Evolutionary conservation across 2,797 vertebrate species (phyloP).

Genomic region (Chelmon rostratus): DNA sequence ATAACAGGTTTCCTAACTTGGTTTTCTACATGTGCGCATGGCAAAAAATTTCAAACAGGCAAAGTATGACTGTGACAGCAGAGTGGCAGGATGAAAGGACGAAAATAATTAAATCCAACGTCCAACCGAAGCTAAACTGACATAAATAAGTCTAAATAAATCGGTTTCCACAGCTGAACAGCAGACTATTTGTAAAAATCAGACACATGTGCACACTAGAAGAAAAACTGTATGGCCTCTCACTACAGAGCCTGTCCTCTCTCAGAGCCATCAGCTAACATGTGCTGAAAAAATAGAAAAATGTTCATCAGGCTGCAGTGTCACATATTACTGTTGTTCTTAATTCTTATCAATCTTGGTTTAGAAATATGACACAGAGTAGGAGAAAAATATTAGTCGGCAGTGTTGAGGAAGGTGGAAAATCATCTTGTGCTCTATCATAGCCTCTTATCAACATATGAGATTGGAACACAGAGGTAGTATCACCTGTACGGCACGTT

Average conservation of each 20-base stretch:
- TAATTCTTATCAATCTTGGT: background rate
- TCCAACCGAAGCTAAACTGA: slow-evolving; percentile 1
- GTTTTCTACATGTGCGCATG: background rate
- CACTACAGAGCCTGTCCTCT: background rate
- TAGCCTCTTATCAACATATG: background rate
- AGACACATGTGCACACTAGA: slow-evolving; percentile 22
- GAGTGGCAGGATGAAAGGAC: slow-evolving; percentile 10
- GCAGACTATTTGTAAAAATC: slow-evolving; percentile 28
- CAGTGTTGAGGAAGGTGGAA: background rate
- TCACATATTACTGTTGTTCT: background rate
- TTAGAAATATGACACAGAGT: background rate
- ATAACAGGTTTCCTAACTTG: background rate
- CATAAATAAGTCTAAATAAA: slow-evolving; percentile 17
- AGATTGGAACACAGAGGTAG: background rate
- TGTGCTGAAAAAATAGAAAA: background rate
- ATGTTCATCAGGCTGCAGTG: background rate
- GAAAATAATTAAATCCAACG: slow-evolving; percentile 39
- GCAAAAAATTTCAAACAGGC: slow-evolving; percentile 1
- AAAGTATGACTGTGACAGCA: background rate
- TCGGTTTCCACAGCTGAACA: slow-evolving; percentile 34
- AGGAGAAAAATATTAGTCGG: background rate
- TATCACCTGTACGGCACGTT: slow-evolving; percentile 4
- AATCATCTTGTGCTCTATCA: background rate
- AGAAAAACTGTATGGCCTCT: slow-evolving; percentile 40
- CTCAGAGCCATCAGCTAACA: background rate